These are phyloP conservation scores for Merodon equestris DNA, from an alignment of 2,888 invertebrate genomes.

Conservation along the genomic window DNA sequence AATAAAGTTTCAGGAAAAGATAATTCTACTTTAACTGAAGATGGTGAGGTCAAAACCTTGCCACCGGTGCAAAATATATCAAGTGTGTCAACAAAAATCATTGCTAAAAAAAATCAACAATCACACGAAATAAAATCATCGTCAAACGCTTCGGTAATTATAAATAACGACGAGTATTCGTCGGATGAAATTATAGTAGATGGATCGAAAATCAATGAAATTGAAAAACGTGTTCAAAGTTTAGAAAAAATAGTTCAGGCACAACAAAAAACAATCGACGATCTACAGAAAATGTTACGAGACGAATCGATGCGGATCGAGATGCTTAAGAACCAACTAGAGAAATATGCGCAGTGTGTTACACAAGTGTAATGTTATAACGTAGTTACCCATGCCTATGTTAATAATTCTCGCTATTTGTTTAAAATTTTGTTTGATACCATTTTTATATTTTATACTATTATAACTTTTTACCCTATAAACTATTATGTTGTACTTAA, in stretches of 20 bases:
- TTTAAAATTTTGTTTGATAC: constrained; percentile 25
- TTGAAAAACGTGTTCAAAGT: constrained; percentile 76
- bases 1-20: constrained; percentile 47
- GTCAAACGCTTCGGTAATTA: constrained; percentile 25
- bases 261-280: constrained; percentile 82
- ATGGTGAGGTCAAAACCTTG: constrained; percentile 74
- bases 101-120: constrained; percentile 42
- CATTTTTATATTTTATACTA: constrained; percentile 21
- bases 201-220: constrained; percentile 72
- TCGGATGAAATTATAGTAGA: constrained; percentile 43
- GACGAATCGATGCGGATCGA: constrained; percentile 83
- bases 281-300: constrained; percentile 82
- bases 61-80: constrained; percentile 70
- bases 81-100: constrained; percentile 72
- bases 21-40: constrained; percentile 10
- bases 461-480: background rate
- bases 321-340: constrained; percentile 83
- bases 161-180: constrained; percentile 6
- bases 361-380: constrained; percentile 82
- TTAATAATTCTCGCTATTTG: constrained; percentile 30
- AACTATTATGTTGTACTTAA: too few species aligned
- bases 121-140: constrained; percentile 27
- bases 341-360: constrained; percentile 85
- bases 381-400: constrained; percentile 27
- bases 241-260: constrained; percentile 75